Percentiles rank a stretch among this genome's conserved stretches.
Evolutionary conservation across 35 echinoderm and acorn worm species (phyloP).

Genomic region (Strongylocentrotus purpuratus): DNA sequence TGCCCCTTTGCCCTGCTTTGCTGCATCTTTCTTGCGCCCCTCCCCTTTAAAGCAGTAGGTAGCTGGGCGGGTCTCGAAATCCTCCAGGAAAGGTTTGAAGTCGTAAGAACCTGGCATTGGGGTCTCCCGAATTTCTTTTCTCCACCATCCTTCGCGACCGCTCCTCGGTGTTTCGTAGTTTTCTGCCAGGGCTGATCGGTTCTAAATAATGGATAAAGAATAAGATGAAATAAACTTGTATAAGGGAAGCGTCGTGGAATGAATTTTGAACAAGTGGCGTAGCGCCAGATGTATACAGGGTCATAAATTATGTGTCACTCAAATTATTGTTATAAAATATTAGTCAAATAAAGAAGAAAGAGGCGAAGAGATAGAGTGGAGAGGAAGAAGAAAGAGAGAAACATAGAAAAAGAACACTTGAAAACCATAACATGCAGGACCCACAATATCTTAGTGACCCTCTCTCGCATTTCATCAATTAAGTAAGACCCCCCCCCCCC

Average conservation of each 20-base stretch:
- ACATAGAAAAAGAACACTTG: too few species aligned
- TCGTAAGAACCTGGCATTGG: conserved; percentile 93
- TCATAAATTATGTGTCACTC: background rate
- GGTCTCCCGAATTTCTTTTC: conserved; percentile 87
- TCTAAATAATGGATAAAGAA: background rate
- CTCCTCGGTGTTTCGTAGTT: conserved; percentile 79
- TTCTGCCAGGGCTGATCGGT: conserved; percentile 66
- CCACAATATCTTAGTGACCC: too few species aligned
- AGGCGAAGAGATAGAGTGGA: too few species aligned
- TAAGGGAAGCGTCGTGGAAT: too few species aligned
- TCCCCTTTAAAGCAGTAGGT: conserved; percentile 94
- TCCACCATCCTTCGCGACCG: conserved; percentile 91
- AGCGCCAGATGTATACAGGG: too few species aligned
- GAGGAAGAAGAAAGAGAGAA: too few species aligned
- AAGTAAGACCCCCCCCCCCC: too few species aligned
- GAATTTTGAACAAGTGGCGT: too few species aligned
- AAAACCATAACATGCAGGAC: too few species aligned
- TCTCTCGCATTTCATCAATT: too few species aligned
- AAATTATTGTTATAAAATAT: too few species aligned
- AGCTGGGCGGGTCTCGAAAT: conserved; percentile 80
- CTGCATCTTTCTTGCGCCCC: conserved; percentile 81
- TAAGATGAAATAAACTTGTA: background rate
- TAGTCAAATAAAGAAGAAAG: too few species aligned
- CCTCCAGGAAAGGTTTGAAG: conserved; percentile 68
- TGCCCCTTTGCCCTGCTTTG: conserved; percentile 63